Percentiles rank a stretch among this genome's conserved stretches.
Conservation (phyloP, 2,797 vertebrate species). For the Bradypodion ventrale region DNA sequence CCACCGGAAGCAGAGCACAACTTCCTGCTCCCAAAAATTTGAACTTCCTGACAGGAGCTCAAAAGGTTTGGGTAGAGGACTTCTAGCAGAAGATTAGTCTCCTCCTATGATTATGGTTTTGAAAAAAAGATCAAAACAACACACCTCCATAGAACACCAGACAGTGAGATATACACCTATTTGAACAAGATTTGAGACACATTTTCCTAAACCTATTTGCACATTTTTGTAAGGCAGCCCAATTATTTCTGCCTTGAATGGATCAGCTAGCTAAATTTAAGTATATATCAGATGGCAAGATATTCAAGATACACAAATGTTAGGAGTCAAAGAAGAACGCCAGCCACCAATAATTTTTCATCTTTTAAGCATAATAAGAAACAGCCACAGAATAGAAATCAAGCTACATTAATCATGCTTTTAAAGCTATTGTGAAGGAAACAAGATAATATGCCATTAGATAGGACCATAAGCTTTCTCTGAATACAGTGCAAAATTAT, state of each 20-base stretch:
- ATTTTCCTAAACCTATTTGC: constrained; percentile 53
- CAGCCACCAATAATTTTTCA: constrained; percentile 56
- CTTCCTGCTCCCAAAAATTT: too few species aligned
- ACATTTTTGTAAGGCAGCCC: constrained; percentile 58
- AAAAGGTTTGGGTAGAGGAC: too few species aligned
- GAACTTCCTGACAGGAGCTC: too few species aligned
- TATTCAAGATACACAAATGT: constrained; percentile 56
- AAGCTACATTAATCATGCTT: constrained; percentile 35
- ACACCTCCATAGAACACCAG: too few species aligned
- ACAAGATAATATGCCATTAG: constrained; percentile 27
- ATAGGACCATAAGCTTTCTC: constrained; percentile 24
- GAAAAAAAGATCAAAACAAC: too few species aligned
- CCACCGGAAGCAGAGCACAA: too few species aligned
- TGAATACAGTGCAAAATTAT: constrained; percentile 49
- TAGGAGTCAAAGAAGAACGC: constrained; percentile 40
- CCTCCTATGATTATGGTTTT: too few species aligned
- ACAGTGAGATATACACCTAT: too few species aligned
- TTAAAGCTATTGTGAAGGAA: constrained; percentile 28
- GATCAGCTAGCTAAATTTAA: constrained; percentile 56
- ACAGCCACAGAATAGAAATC: constrained; percentile 47
- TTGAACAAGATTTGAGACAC: too few species aligned
- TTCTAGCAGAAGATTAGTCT: too few species aligned
- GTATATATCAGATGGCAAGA: constrained; percentile 58
- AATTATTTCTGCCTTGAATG: constrained; percentile 63
- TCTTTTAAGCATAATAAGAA: constrained; percentile 55